These are phyloP conservation scores for Campopleginae sp. DNA, from an alignment of 2,888 invertebrate genomes.

Conservation along the genomic window DNA sequence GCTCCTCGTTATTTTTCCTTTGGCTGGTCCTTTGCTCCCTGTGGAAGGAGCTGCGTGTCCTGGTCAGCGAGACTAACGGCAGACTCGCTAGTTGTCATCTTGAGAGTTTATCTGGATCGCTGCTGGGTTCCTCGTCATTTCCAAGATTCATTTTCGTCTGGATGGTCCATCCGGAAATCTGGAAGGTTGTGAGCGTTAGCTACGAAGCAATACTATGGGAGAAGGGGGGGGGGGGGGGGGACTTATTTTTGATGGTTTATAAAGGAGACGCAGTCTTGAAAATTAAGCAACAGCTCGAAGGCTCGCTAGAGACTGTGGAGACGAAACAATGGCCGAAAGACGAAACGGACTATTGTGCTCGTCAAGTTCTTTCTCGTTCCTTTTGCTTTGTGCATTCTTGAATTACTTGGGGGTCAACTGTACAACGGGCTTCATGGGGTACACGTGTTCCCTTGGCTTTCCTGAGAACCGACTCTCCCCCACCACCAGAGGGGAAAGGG, in stretches of 20 bases:
- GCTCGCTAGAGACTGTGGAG: background rate
- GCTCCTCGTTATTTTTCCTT: conserved; percentile 25
- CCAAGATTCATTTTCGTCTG: conserved; percentile 15
- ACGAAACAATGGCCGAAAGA: conserved; percentile 52
- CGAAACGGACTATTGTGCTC: conserved; percentile 68
- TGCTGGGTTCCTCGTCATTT: background rate
- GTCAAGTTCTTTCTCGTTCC: conserved; percentile 64
- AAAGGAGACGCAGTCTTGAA: conserved; percentile 50
- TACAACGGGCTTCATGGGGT: conserved; percentile 56
- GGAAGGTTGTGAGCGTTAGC: conserved; percentile 83
- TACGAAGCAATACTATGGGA: conserved; percentile 76
- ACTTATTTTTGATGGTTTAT: conserved; percentile 42
- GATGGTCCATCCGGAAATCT: conserved; percentile 73
- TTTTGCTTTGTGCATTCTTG: conserved; percentile 55
- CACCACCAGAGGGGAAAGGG: conserved; percentile 39
- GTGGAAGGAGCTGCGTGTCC: background rate
- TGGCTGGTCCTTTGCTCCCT: conserved; percentile 30
- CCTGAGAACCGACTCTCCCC: conserved; percentile 58
- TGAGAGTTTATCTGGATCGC: conserved; percentile 34
- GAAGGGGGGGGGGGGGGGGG: conserved; percentile 35
- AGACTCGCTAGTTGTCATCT: conserved; percentile 25
- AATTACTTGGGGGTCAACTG: conserved; percentile 66
- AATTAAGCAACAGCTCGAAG: conserved; percentile 25
- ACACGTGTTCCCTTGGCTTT: conserved; percentile 43
- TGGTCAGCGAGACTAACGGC: background rate